Base-by-base conservation (phyloP, 1,140 invertebrate genomes). In the Pseudomyrmex flavicornis region DNA sequence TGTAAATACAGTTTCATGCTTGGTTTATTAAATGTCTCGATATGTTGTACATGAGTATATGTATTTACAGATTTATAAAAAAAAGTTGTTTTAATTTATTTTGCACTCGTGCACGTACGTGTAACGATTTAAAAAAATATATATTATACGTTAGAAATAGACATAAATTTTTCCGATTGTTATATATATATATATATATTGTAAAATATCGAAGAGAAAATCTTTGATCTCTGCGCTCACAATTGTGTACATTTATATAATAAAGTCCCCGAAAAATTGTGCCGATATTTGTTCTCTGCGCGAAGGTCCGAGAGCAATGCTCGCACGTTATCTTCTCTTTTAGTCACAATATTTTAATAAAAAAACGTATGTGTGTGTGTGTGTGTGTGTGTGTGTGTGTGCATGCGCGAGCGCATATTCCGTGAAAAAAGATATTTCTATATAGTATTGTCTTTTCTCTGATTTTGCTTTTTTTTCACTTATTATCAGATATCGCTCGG, bases 311-410 rank as follows among this genome's bases (percentile, higher is more conserved):
- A 69, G 68, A 80, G 83, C 75, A 80, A 84, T 54, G 73, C 22
- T 22, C 72, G 52, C 35, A 35, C 79, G 83, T 90, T 90, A 90
- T 90, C 84, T 84, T 82, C 74, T 76, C 59, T 17, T 56, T 85
- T 85, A 91, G 89, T 89, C 76, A 72, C 82, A 73, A 70, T 86
- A 68, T 83, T 44, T 69, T 86, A 84, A 83, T 85, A 72, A 58
- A 65, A 61, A 35, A 35, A 7, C 35, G 5, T 35, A 35, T 7
- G 35, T 35, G 5, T 35, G 35, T 35, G 35, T 35, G 5, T 35
- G 35, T 35, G 5, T 35, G 35, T 35, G 35, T 35, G 5, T 35
- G 35, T 35, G 35, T 5, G 35, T 35, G 0, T 35, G 35, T 35
- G 35, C 35, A 35, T 26, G 26, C 5, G 35, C 35, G 4, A 44